These are phyloP conservation scores for Mesitornis unicolor DNA, from an alignment of 2,113 vertebrate genomes.

Conservation along the genomic window DNA sequence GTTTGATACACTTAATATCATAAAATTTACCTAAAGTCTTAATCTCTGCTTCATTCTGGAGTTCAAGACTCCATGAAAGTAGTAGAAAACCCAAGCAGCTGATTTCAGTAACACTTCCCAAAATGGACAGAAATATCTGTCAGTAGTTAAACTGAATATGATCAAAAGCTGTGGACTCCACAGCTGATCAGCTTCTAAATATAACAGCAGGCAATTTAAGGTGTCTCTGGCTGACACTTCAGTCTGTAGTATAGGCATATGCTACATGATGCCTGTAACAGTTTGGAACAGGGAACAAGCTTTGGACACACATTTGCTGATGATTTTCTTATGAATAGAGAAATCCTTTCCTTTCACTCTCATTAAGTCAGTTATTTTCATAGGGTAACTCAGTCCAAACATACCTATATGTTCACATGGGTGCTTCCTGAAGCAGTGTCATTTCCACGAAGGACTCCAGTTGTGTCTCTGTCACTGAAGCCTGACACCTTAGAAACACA, in stretches of 20 bases:
- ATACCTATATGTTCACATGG: constrained; percentile 53
- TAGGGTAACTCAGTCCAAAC: constrained; percentile 58
- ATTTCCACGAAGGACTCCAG: neutral
- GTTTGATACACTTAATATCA: neutral
- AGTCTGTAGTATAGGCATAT: neutral
- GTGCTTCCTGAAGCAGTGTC: constrained; percentile 56
- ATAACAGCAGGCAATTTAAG: neutral
- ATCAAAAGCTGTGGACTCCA: neutral
- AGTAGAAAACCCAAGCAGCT: neutral
- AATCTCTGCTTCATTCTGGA: neutral
- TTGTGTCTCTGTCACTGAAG: constrained; percentile 18
- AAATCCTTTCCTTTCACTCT: neutral
- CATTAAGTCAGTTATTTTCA: neutral
- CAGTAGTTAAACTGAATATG: neutral
- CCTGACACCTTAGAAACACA: neutral
- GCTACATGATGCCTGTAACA: neutral
- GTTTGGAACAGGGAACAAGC: neutral
- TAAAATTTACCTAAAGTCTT: neutral
- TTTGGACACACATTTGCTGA: neutral
- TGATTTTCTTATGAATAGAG: neutral
- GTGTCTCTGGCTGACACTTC: neutral
- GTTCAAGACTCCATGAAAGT: neutral
- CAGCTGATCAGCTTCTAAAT: neutral
- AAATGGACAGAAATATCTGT: neutral
- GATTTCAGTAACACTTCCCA: neutral